A percentile compares a stretch with the other conserved stretches of the same genome.
Conservation (phyloP, 2,797 vertebrate species). For the Rhincodon typus region DNA sequence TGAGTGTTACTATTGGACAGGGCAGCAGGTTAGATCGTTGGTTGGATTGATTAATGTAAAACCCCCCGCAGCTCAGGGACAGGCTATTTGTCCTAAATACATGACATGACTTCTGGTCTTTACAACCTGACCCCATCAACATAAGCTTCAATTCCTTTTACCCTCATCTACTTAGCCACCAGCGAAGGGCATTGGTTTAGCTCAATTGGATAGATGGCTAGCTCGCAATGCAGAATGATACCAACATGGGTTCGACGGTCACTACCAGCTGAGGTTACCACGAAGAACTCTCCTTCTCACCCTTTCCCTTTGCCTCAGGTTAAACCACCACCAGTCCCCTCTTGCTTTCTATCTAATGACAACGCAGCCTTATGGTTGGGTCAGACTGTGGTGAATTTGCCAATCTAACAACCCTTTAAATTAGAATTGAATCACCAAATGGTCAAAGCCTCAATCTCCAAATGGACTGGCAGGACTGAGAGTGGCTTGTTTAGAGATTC, state of each 20-base stretch:
- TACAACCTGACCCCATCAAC: neutral
- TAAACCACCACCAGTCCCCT: too few relatives aligned
- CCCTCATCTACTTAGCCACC: neutral
- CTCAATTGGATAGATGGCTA: too few relatives aligned
- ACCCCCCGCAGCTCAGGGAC: neutral
- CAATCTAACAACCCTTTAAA: neutral
- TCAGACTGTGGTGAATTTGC: too few relatives aligned
- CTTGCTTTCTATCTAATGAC: too few relatives aligned
- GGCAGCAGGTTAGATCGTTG: neutral
- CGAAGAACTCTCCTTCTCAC: too few relatives aligned
- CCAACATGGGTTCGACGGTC: too few relatives aligned
- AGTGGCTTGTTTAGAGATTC: neutral
- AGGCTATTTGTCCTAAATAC: neutral
- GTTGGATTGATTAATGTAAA: neutral
- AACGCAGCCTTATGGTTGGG: too few relatives aligned
- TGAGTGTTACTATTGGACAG: neutral
- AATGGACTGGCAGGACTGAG: neutral
- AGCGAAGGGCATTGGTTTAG: too few relatives aligned
- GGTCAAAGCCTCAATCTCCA: neutral
- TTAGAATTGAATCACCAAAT: neutral
- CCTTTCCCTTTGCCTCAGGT: too few relatives aligned
- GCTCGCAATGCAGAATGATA: too few relatives aligned
- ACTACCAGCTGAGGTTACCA: too few relatives aligned
- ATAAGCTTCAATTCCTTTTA: neutral
- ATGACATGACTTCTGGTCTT: neutral